A percentile compares a stretch with the other conserved stretches of the same genome.
phyloP scores from a whole-genome alignment of 2,888 invertebrate genomes.

The Bellardia bayeri region DNA sequence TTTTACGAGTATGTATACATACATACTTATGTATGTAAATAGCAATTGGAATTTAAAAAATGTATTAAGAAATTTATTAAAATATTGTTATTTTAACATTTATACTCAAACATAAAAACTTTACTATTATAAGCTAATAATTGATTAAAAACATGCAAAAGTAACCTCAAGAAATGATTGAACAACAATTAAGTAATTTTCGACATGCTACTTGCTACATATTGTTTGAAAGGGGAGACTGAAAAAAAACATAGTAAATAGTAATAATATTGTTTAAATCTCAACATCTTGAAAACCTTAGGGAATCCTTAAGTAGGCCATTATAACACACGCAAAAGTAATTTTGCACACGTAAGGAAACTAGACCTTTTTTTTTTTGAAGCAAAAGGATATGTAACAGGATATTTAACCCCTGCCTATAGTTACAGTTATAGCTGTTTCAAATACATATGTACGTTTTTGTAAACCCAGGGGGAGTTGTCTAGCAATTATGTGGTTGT shows the following conservation, averaged over 20 bases:
- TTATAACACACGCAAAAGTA: slow-evolving; percentile 66
- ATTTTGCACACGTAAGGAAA: slow-evolving; percentile 72
- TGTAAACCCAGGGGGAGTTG: slow-evolving; percentile 25
- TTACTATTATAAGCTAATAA: slow-evolving; percentile 2
- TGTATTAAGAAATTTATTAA: no score
- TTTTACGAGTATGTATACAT: no score
- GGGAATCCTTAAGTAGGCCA: slow-evolving; percentile 64
- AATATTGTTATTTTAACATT: no score
- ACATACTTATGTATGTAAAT: no score
- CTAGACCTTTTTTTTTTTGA: slow-evolving; percentile 31
- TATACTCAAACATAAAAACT: neutral
- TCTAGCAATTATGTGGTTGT: slow-evolving; percentile 59
- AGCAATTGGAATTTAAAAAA: no score
- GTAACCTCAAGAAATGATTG: slow-evolving; percentile 39
- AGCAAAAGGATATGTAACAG: slow-evolving; percentile 59
- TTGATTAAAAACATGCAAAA: slow-evolving; percentile 62
- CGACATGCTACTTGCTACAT: slow-evolving; percentile 55
- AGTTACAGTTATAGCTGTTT: neutral
- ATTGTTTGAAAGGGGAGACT: slow-evolving; percentile 8
- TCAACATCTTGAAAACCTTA: slow-evolving; percentile 64
- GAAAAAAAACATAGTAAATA: neutral
- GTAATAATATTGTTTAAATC: slow-evolving; percentile 46
- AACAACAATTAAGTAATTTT: slow-evolving; percentile 70
- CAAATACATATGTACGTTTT: neutral
- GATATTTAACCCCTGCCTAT: slow-evolving; percentile 67